Evolutionary conservation across 2,888 invertebrate species (phyloP).

Genomic region (Platypus cylindrus): DNA sequence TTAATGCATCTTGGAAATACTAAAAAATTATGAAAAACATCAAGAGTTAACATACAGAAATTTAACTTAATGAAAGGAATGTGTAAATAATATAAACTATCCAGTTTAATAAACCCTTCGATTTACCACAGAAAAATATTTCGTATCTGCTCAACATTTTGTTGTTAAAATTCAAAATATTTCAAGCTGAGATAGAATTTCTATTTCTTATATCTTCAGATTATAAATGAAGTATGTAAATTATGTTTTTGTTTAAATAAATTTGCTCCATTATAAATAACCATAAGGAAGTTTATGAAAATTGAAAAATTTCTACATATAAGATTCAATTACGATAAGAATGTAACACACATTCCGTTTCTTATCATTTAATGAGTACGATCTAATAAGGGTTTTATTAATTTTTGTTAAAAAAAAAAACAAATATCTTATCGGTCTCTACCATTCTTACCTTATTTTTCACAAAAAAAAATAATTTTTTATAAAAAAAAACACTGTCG

Average conservation of each 20-base stretch:
- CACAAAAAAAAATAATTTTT: slow-evolving; percentile 13
- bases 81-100: no score
- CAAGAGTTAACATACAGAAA: neutral
- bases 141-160: no score
- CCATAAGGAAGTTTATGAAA: slow-evolving; percentile 16
- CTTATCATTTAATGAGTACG: slow-evolving; percentile 34
- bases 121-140: no score
- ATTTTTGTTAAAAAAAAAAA: slow-evolving; percentile 18
- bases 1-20: neutral
- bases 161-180: no score
- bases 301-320: slow-evolving; percentile 21
- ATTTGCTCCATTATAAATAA: neutral
- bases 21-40: neutral
- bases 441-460: slow-evolving; percentile 24
- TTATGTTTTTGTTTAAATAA: no score
- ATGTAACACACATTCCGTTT: slow-evolving; percentile 28
- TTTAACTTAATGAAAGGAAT: no score
- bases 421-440: slow-evolving; percentile 24
- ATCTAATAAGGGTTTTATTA: slow-evolving; percentile 25
- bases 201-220: no score
- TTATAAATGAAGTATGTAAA: no score
- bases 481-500: no score
- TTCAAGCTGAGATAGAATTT: no score
- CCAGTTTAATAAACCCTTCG: no score
- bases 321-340: slow-evolving; percentile 37